Conservation (phyloP, 2,113 vertebrate genomes). For the Nematolebias whitei region DNA sequence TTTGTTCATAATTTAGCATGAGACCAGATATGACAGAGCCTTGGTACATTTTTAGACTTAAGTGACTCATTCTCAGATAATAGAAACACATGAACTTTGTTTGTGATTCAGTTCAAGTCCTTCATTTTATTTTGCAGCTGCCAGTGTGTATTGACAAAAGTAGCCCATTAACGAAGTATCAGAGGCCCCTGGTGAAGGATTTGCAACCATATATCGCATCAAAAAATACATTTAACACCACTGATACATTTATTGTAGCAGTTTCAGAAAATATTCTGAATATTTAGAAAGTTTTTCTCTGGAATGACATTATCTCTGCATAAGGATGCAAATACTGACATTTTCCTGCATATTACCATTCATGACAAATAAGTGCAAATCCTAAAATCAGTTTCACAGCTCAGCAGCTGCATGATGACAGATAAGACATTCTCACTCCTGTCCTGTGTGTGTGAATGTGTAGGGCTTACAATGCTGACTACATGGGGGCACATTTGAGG, state of each 20-base stretch:
- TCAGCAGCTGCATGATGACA: constrained; percentile 18
- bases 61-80: too few relatives aligned
- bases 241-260: neutral
- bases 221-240: neutral
- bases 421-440: constrained; percentile 3
- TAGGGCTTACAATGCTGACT: neutral
- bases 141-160: too few relatives aligned
- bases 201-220: neutral
- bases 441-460: neutral
- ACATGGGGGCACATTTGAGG: neutral
- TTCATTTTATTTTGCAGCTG: too few relatives aligned
- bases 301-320: neutral
- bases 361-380: constrained; percentile 34
- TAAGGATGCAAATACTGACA: constrained; percentile 24
- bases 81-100: too few relatives aligned
- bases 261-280: neutral
- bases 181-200: neutral
- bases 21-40: too few relatives aligned
- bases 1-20: too few relatives aligned
- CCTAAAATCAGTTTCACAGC: constrained; percentile 48
- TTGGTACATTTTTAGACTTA: too few relatives aligned
- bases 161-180: too few relatives aligned
- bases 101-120: too few relatives aligned
- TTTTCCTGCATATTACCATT: constrained; percentile 25
- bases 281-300: neutral